Evolutionary conservation across 2,113 vertebrate genomes (phyloP).

Genomic region (Bambusicola thoracicus): DNA sequence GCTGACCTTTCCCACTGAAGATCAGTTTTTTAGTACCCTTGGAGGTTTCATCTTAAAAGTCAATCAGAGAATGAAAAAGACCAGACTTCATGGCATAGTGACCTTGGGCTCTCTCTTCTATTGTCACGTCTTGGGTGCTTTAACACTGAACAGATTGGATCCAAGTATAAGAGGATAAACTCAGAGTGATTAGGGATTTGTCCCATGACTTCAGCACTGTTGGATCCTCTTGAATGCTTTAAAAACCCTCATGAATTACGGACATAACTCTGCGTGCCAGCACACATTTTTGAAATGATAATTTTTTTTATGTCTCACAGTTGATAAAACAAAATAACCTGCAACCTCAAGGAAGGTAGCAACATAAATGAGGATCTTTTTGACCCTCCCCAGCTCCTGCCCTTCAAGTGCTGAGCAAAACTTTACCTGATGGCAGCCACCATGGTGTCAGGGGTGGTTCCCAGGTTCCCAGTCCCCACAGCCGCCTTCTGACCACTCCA

Average conservation of each 20-base stretch:
- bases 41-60: constrained; percentile 20
- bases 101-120: constrained; percentile 28
- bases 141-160: constrained; percentile 42
- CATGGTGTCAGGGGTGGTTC: accelerated
- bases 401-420: not conserved
- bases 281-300: constrained; percentile 15
- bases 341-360: not conserved
- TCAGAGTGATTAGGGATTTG: constrained; percentile 56
- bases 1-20: not conserved
- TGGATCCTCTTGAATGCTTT: constrained; percentile 4
- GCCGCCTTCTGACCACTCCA: not conserved
- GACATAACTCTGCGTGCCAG: not conserved
- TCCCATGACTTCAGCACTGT: constrained; percentile 29
- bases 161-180: constrained; percentile 62
- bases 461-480: accelerated
- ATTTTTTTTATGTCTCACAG: not conserved
- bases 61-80: not conserved
- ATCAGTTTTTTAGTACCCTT: not conserved
- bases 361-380: not conserved
- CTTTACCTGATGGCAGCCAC: not conserved
- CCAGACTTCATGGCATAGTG: not conserved
- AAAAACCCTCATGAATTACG: constrained; percentile 43
- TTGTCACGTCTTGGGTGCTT: not conserved
- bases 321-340: not conserved
- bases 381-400: not conserved